Percentiles rank a stretch among this genome's conserved stretches.
phyloP scores from a whole-genome alignment of 2,888 invertebrate species.

The Lasiommata megera region DNA sequence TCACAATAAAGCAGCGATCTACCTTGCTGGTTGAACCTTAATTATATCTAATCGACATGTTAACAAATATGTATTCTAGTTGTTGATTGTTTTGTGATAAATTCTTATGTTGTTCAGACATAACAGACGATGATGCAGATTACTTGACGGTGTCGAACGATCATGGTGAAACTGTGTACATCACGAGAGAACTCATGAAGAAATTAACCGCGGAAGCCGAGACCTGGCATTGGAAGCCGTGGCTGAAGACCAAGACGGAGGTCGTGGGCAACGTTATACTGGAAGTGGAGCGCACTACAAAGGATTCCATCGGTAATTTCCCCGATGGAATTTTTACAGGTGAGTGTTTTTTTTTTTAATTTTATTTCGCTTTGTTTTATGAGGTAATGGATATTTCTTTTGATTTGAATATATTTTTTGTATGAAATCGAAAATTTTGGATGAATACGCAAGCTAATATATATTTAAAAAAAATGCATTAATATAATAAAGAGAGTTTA shows the following conservation, averaged over 20 bases:
- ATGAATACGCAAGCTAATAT: too few species aligned
- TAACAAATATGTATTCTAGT: neutral
- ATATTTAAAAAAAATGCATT: too few species aligned
- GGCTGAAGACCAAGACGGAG: conserved; percentile 60
- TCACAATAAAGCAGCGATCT: neutral
- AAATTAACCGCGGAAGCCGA: conserved; percentile 52
- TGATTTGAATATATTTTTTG: too few species aligned
- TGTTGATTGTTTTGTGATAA: neutral
- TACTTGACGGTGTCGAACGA: conserved; percentile 41
- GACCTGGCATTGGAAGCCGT: conserved; percentile 72
- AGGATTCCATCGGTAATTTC: conserved; percentile 79
- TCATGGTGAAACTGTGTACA: conserved; percentile 55
- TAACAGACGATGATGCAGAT: conserved; percentile 35
- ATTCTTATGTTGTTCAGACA: conserved; percentile 43
- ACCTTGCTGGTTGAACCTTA: neutral
- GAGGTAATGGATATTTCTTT: too few species aligned
- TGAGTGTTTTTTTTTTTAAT: conserved; percentile 34
- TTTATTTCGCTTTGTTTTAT: too few species aligned
- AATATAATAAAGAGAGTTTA: too few species aligned
- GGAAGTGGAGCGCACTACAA: conserved; percentile 43
- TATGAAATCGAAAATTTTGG: too few species aligned
- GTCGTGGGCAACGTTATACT: conserved; percentile 48
- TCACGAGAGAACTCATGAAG: conserved; percentile 51
- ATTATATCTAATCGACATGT: conserved; percentile 7
- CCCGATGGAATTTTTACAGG: conserved; percentile 73